A percentile compares a stretch with the other conserved stretches of the same genome.
Conservation (phyloP, 1,140 invertebrate species). For the Kradibia gibbosae region DNA sequence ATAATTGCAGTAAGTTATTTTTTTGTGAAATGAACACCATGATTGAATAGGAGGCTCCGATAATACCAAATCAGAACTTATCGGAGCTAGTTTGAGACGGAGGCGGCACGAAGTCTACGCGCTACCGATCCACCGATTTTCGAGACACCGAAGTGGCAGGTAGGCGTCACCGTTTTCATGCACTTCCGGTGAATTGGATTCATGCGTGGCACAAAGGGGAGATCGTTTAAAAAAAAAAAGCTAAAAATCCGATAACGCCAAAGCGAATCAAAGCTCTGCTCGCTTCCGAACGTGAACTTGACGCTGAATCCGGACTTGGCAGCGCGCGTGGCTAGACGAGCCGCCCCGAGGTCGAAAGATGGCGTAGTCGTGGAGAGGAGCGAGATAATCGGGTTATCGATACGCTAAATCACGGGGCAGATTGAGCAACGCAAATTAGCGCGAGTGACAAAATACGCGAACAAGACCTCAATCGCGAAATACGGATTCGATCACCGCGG, state of each 20-base stretch:
- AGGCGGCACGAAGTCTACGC: not conserved
- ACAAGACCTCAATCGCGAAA: not conserved
- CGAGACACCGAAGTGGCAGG: too few relatives aligned
- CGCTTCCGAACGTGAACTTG: too few relatives aligned
- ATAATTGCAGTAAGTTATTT: too few relatives aligned
- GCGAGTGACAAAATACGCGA: conserved; percentile 36
- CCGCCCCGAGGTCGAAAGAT: conserved; percentile 43
- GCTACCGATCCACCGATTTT: not conserved
- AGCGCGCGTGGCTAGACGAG: not conserved
- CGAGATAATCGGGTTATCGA: conserved; percentile 67
- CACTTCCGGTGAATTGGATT: not conserved
- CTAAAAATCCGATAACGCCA: not conserved
- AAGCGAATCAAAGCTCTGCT: too few relatives aligned
- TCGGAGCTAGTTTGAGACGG: too few relatives aligned
- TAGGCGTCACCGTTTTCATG: not conserved
- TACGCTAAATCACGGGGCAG: conserved; percentile 67
- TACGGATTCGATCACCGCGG: not conserved
- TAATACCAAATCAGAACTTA: too few relatives aligned
- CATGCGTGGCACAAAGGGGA: not conserved
- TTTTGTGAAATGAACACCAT: too few relatives aligned
- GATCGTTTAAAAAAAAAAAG: too few relatives aligned
- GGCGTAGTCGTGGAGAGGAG: conserved; percentile 55
- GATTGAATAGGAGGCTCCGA: too few relatives aligned
- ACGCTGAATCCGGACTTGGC: conserved; percentile 44
- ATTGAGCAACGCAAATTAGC: conserved; percentile 26